These are phyloP conservation scores for Tragelaphus scriptus DNA, from an alignment of 2,113 vertebrate species.

Conservation along the genomic window DNA sequence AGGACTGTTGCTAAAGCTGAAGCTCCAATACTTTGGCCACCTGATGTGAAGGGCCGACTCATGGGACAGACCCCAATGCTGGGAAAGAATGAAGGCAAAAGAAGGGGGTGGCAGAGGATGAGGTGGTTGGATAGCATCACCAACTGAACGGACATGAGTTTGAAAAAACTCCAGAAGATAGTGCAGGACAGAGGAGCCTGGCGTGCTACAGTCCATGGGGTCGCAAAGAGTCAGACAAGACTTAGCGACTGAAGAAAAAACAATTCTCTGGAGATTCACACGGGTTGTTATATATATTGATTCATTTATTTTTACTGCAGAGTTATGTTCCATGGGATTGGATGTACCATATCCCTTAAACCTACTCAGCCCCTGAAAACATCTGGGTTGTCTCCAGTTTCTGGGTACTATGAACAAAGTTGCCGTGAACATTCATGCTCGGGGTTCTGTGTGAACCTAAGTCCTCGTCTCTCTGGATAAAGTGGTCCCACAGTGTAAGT, in stretches of 20 bases:
- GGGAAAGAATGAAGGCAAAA: not conserved
- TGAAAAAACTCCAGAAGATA: not conserved
- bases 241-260: not conserved
- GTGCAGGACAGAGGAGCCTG: not conserved
- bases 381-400: not conserved
- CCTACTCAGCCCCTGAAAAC: not conserved
- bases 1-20: not conserved
- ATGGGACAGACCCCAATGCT: not conserved
- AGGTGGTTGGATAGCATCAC: not conserved
- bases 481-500: fast-evolving
- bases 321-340: fast-evolving
- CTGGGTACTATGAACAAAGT: not conserved
- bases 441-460: not conserved
- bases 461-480: not conserved
- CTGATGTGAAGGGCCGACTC: not conserved
- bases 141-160: not conserved
- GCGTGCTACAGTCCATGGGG: not conserved
- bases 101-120: not conserved
- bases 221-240: not conserved
- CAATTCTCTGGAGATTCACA: not conserved
- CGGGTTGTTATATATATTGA: fast-evolving
- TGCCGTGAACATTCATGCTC: fast-evolving
- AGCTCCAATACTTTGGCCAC: not conserved
- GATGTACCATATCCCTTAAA: not conserved
- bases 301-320: fast-evolving